Base-by-base conservation (phyloP, 2,113 vertebrate species). In the Microcebus tavaratra region DNA sequence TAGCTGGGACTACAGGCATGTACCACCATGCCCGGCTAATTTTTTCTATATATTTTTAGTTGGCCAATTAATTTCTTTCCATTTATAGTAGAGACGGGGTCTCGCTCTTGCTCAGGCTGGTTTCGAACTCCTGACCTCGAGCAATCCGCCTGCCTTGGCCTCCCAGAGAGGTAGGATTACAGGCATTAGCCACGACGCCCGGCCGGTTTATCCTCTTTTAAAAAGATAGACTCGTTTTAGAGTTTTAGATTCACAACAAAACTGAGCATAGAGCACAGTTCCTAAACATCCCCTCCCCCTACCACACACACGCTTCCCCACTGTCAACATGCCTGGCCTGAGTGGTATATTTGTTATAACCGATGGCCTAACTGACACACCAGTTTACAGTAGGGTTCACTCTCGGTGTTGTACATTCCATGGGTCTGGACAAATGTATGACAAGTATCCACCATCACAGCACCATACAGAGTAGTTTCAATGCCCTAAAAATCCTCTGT, bases 361-460 rank as follows among this genome's bases (percentile, higher is more conserved):
- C 6, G 1, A 36, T 15, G 3, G 17, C 15, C 59, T 67, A 25
- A 67, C 79, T 67, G 31, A 67, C 79, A 59, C 13, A 2, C 27
- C 6, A 21, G 10, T 25, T 34, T 6, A 20, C n/a, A 5, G 3
- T 4, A 17, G 73, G 57, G 29, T 5, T 83, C 39, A 4, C 76
- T 68, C 48, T 6, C 4, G 8, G 25, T 53, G 39, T 1, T 31
- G 10, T 9, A 0, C 9, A 8, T n/a, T 65, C 88, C 50, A 25
- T 0, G 17, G 13, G 48, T 45, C 20, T 55, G 34, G 79, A 75
- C 50, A 80, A 18, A 67, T 9, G 17, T 14, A 31, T 5, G 42
- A 45, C 6, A 29, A 0, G 45, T 4, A 3, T 0, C 17, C 25
- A 17, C 53, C 34, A 20, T 10, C 0, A 11, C 0, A 36, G 65